Evolutionary conservation across 2,113 vertebrate species (phyloP), one percentile per base, ranked within the genome.

Genomic region (Romanogobio albipinnatus): DNA sequence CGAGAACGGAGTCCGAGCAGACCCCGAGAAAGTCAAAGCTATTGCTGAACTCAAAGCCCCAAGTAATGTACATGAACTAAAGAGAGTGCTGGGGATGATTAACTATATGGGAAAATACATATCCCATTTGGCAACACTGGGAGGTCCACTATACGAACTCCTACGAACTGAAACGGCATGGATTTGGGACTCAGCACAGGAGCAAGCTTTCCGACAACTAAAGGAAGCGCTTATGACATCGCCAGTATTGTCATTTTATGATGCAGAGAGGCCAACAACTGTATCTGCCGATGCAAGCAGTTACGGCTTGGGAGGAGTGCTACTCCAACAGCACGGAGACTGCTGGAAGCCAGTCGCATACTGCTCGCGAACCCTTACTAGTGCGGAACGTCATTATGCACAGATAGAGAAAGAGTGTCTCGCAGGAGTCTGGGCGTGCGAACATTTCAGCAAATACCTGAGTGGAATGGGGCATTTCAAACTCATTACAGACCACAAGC

Each of bases 371-470:
- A 56, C 51, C 14, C 33, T 76, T 7, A 45, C 11, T 22, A 82
- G 81, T 3, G 79, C 71, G 1, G 83, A 89, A 58, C 61, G 26
- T 29, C 76, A 84, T 9, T 77, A 81, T 2, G 74, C 62, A 0
- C 83, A 86, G 56, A 87, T 84, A 59, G 59, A 86, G 56, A 87
- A 82, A 59, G 59, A 29, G 59, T 85, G 45, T 45, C 45, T 45
- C 9, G 9, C 45, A 10, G 45, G 45, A 47, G 45, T 47, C 22
- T 89, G 73, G 86, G 90, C 83, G 22, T 53, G 87, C 82, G 84
- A 91, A 84, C 86, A 82, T 83, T 89, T 91, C 86, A 86, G 86
- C 82, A 92, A 89, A 85, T 89, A 90, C 53, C 43, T 88, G 36
- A 43, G 43, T 13, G 80, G 89, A 61, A 87, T 93, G 85, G 86